Percentiles rank a stretch among this genome's conserved stretches.
phyloP scores from a whole-genome alignment of 1,140 invertebrate species.

The Drosophila setifemur region DNA sequence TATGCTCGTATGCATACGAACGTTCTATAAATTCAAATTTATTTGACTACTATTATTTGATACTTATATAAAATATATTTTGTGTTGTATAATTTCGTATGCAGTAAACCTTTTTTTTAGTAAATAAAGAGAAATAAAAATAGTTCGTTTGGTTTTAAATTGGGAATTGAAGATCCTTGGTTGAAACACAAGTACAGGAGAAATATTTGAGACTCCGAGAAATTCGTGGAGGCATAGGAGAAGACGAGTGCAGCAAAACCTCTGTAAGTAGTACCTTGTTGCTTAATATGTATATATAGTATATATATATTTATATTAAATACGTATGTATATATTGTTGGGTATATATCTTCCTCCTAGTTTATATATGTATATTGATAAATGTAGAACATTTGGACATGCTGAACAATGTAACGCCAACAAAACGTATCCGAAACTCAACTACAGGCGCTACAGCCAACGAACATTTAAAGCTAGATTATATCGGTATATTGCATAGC shows the following conservation, averaged over 20 bases:
- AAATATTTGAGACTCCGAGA: neutral
- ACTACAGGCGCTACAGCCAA: constrained; percentile 51
- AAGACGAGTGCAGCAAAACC: constrained; percentile 52
- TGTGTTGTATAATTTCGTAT: constrained; percentile 79
- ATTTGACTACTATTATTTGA: constrained; percentile 70
- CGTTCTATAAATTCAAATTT: constrained; percentile 53
- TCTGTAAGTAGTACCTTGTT: neutral
- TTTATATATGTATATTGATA: constrained; percentile 1
- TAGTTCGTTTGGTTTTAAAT: neutral
- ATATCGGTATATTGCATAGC: constrained; percentile 25
- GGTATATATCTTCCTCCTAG: neutral
- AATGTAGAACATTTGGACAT: constrained; percentile 47
- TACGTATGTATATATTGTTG: neutral
- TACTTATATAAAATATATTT: constrained; percentile 60
- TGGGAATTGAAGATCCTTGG: neutral
- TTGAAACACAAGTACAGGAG: too few relatives aligned
- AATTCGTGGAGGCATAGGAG: constrained; percentile 29
- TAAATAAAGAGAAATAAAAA: constrained; percentile 65
- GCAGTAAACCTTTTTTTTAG: constrained; percentile 71
- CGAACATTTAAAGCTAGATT: constrained; percentile 64
- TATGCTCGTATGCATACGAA: constrained; percentile 73
- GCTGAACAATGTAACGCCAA: constrained; percentile 58
- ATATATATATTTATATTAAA: constrained; percentile 1
- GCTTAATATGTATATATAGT: too few relatives aligned
- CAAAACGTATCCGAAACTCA: constrained; percentile 49